Conservation (phyloP, 2,797 vertebrate species). For the Oreortyx pictus region DNA sequence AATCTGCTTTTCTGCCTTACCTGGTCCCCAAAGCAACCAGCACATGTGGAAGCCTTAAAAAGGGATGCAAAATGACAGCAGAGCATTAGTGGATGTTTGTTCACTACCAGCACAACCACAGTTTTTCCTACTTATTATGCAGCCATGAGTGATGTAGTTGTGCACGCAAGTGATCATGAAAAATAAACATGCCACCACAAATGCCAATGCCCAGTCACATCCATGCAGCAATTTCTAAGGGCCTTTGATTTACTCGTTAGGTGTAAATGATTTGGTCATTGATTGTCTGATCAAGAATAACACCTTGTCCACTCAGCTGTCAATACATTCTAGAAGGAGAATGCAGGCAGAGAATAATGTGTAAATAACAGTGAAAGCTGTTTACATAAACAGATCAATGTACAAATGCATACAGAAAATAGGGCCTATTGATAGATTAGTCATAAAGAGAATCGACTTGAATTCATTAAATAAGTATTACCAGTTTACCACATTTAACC, state of each 20-base stretch:
- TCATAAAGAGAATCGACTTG: constrained; percentile 13
- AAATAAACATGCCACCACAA: neutral
- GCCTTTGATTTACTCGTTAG: neutral
- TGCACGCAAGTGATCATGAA: neutral
- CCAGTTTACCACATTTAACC: constrained; percentile 28
- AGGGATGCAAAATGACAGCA: neutral
- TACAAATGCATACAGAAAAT: constrained; percentile 19
- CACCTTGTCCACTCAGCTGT: neutral
- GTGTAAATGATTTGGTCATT: neutral
- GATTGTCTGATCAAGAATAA: constrained; percentile 28
- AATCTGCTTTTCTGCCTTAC: neutral
- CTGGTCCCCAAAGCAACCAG: neutral
- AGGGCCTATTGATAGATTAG: constrained; percentile 9
- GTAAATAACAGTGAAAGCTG: neutral
- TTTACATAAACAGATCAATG: neutral
- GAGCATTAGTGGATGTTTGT: neutral
- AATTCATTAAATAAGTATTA: constrained; percentile 41
- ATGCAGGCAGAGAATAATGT: constrained; percentile 3
- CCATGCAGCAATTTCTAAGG: neutral
- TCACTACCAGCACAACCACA: neutral
- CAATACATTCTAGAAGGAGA: neutral
- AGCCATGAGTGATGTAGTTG: neutral
- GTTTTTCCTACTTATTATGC: neutral
- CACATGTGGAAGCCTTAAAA: neutral
- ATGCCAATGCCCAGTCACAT: neutral